These are phyloP conservation scores for Lysandra coridon DNA, from an alignment of 2,888 invertebrate species.

Conservation along the genomic window DNA sequence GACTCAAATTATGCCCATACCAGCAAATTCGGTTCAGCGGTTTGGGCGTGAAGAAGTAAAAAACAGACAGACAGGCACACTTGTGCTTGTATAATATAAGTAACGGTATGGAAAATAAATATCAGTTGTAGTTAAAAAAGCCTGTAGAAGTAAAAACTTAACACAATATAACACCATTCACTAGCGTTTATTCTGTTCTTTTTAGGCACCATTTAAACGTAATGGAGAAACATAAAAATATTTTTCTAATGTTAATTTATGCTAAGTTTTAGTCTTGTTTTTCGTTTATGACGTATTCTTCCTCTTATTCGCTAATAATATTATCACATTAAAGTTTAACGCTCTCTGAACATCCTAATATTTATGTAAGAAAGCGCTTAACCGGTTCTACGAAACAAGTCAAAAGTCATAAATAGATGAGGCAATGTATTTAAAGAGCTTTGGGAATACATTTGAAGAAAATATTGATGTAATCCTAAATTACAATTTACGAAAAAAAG, in stretches of 20 bases:
- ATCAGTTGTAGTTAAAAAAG: no score
- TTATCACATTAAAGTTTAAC: not conserved
- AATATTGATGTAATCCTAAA: not conserved
- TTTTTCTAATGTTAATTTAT: not conserved
- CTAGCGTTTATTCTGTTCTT: not conserved
- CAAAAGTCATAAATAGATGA: not conserved
- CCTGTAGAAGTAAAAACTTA: no score
- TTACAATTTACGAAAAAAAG: no score
- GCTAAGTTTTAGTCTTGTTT: not conserved
- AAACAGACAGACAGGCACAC: no score
- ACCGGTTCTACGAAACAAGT: constrained; percentile 1
- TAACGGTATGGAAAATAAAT: no score
- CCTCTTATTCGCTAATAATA: not conserved
- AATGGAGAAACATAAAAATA: not conserved
- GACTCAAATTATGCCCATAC: no score
- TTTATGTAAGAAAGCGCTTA: constrained; percentile 8
- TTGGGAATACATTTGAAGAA: not conserved
- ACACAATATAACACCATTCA: not conserved
- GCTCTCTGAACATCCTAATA: constrained; percentile 3
- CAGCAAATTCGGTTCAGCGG: no score
- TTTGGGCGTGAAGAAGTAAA: no score
- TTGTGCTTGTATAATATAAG: no score
- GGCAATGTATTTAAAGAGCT: not conserved
- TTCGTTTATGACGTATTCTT: not conserved
- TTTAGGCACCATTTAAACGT: not conserved